Evolutionary conservation across 1,140 invertebrate species (phyloP), one percentile per base, ranked within the genome.

Genomic region (Venustaconcha ellipsiformis): DNA sequence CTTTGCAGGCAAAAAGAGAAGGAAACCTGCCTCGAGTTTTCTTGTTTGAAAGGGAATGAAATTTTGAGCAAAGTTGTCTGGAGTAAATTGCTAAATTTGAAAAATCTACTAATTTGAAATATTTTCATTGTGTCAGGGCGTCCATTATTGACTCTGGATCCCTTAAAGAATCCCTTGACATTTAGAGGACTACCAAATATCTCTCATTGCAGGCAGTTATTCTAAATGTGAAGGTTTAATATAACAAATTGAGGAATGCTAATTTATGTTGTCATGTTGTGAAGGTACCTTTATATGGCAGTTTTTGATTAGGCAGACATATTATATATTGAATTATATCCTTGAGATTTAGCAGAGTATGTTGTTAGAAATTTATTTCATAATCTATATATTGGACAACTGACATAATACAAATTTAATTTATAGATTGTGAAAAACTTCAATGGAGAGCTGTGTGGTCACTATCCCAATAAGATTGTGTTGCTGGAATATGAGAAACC

Each of bases 381-480:
- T 60, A 5, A 71, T 20, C 6, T 15, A 14, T 15, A 60, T 17
- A 23, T 71, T 55, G n/a, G 8, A 56, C 37, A 8, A 30, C 17
- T 20, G 67, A 30, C 18, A 69, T 11, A 48, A 69, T 65, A 48
- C 20, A 58, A 37, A 57, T 56, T 26, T 68, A 82, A 66, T 77
- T 78, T 81, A 86, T 67, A 92, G 91, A 82, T 92, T 18, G 87
- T 95, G 76, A 92, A 92, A 64, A 95, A 95, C 83, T 89, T 88
- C 48, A 91, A 89, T 78, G 94, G 94, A n/a, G 92, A 94, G 82
- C 88, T 95, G n/a, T 94, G 94, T 88, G 91, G 92, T 63, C 93
- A 94, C 76, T 96, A 95, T 89, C 95, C 94, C 58, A 92, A 92
- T 80, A 92, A 93, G 71, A 90, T 96, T 70, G 91, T 95, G 64